Evolutionary conservation across 1,140 invertebrate species (phyloP).

Genomic region (Acromyrmex heyeri): DNA sequence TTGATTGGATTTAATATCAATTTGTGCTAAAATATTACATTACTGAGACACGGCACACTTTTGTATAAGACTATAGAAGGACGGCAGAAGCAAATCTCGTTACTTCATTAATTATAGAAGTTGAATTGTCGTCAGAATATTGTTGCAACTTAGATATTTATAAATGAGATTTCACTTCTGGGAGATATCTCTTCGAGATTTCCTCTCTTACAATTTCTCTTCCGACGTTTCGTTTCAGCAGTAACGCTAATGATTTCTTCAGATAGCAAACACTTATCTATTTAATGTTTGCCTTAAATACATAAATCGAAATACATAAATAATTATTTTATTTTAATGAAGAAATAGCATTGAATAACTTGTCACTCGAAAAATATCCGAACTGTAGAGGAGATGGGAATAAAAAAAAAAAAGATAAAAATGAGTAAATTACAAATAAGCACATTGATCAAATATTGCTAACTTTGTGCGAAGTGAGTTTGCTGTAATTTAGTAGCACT

Average conservation of each 20-base stretch:
- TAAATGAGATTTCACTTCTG: conserved; percentile 44
- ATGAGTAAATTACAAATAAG: conserved; percentile 6
- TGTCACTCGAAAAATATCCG: not conserved
- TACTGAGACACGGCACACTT: conserved; percentile 34
- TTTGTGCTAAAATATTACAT: conserved; percentile 46
- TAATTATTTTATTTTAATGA: conserved; percentile 2
- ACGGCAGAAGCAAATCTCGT: conserved; percentile 69
- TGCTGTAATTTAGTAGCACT: conserved; percentile 36
- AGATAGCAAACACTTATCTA: conserved; percentile 17
- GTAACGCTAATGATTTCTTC: conserved; percentile 28
- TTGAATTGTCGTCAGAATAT: conserved; percentile 56
- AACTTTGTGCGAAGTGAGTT: conserved; percentile 41
- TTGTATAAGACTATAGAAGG: conserved; percentile 69
- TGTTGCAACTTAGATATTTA: conserved; percentile 47
- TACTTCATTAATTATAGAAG: conserved; percentile 57
- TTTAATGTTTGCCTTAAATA: not conserved
- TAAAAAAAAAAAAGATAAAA: not conserved
- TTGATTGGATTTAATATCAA: conserved; percentile 24
- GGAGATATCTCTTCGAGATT: conserved; percentile 34
- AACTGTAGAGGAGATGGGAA: not conserved
- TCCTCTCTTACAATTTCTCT: conserved; percentile 26
- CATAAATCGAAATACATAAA: not conserved
- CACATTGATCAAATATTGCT: conserved; percentile 29
- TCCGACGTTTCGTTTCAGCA: conserved; percentile 43
- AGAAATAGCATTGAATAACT: not conserved